Base-by-base conservation (phyloP, 2,113 vertebrate species). In the Symphodus melops region DNA sequence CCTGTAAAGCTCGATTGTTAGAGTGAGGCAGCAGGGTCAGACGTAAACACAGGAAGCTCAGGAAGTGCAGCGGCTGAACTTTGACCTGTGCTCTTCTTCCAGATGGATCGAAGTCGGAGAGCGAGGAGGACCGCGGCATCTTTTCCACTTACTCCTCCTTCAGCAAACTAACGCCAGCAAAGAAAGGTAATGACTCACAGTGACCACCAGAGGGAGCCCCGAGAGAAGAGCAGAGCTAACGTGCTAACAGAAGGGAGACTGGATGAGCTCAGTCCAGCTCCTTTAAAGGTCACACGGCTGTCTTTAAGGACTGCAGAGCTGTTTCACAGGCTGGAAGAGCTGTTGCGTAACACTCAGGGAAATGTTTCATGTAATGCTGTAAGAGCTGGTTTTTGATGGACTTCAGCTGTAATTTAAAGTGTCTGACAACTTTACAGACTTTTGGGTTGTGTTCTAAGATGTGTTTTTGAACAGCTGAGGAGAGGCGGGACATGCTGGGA, bases 31-130 rank as follows among this genome's bases (percentile, higher is more conserved):
- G 46, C 17, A 19, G 14, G 16, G 5, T 48, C 2, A 17, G 17
- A 48, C 1, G 5, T 2, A 48, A 48, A 48, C 42, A 44, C 10
- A 25, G n/a, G n/a, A n/a, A n/a, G 28, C 14, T 4, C 44, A 61
- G 16, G 10, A 1, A 5, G 51, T 12, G 36, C 42, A 64, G 56
- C 48, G 20, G 48, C 1, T 80, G 1, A 71, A 8, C 8, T 1
- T 36, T 19, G 14, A 3, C 2, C 7, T 69, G 19, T 72, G 19
- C 66, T 78, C 87, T 68, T 71, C 57, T 86, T 89, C 64, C 78
- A 98, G 97, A 98, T 66, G 92, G 89, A 55, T 94, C 92, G 84
- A 98, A 96, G 93, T 96, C 96, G 9, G 96, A 97, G 90, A 97
- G 96, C 36, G 96, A 98, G 19, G 96, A 96, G 16, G 96, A 96